Conservation (phyloP, 2,797 vertebrate species). For the Acipenser transmontanus region DNA sequence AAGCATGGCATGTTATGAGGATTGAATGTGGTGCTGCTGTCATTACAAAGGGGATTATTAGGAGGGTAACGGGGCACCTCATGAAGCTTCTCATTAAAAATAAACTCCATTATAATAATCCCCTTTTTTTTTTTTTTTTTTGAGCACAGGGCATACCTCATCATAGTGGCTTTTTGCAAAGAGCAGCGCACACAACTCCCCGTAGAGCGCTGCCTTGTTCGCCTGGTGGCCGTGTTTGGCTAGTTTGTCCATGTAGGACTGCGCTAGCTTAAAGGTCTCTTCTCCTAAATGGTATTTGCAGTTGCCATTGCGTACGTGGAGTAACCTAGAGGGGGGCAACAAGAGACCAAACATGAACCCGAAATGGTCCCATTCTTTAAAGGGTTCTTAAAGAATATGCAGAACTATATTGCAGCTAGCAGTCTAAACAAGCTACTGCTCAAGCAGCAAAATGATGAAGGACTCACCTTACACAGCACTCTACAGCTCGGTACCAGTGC, state of each 20-base stretch:
- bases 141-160: conserved; percentile 63
- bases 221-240: conserved; percentile 92
- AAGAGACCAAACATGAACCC: background rate
- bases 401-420: too few relatives aligned
- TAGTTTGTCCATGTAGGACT: conserved; percentile 94
- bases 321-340: conserved; percentile 61
- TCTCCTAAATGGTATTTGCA: conserved; percentile 97
- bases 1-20: too few relatives aligned
- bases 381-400: too few relatives aligned
- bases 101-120: too few relatives aligned
- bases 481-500: conserved; percentile 92
- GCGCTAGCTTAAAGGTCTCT: conserved; percentile 94
- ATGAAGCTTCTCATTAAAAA: too few relatives aligned
- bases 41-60: too few relatives aligned
- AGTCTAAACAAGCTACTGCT: background rate
- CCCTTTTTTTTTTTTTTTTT: too few relatives aligned
- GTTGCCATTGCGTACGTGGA: conserved; percentile 95
- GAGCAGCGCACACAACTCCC: conserved; percentile 90
- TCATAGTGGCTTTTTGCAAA: conserved; percentile 99
- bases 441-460: background rate
- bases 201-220: conserved; percentile 94
- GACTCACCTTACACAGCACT: conserved; percentile 90
- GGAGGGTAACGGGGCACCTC: too few relatives aligned
- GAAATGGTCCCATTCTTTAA: too few relatives aligned
- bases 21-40: too few relatives aligned